A percentile compares a stretch with the other conserved stretches of the same genome.
Evolutionary conservation across 2,888 invertebrate genomes (phyloP).

Genomic region (Rhamnusium bicolor): DNA sequence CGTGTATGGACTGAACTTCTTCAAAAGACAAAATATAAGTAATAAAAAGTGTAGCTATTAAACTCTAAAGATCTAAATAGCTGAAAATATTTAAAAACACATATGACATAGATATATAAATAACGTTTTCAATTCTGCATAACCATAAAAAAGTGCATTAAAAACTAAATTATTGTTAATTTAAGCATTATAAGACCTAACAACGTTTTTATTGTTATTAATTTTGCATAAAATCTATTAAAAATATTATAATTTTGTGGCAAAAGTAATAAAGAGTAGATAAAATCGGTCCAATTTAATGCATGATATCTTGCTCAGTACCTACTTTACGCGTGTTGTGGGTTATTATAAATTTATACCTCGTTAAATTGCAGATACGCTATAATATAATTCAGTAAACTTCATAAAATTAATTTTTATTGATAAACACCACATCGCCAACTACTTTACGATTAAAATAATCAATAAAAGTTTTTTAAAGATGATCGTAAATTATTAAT

Average conservation of each 20-base stretch:
- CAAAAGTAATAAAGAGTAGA: constrained; percentile 33
- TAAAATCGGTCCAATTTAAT: constrained; percentile 37
- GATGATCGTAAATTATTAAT: not conserved
- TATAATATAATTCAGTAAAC: constrained; percentile 48
- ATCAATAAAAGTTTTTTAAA: constrained; percentile 3
- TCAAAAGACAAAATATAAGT: no score
- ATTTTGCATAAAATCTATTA: constrained; percentile 32
- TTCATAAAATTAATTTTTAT: constrained; percentile 53
- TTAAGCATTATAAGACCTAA: not conserved
- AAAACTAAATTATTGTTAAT: constrained; percentile 4
- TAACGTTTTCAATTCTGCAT: not conserved
- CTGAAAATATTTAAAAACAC: no score
- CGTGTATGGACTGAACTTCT: no score
- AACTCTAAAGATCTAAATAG: no score
- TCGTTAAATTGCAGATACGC: constrained; percentile 41
- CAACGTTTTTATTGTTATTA: constrained; percentile 27
- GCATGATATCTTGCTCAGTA: constrained; percentile 41
- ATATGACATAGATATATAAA: no score
- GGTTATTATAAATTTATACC: constrained; percentile 45
- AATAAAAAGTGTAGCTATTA: no score
- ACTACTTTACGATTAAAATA: constrained; percentile 6
- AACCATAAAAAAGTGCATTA: not conserved
- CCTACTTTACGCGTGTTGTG: constrained; percentile 31
- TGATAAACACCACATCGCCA: constrained; percentile 14
- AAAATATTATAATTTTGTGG: constrained; percentile 20